A percentile compares a stretch with the other conserved stretches of the same genome.
These are phyloP conservation scores for Trachymyrmex septentrionalis DNA, from an alignment of 1,140 invertebrate genomes.

Conservation along the genomic window DNA sequence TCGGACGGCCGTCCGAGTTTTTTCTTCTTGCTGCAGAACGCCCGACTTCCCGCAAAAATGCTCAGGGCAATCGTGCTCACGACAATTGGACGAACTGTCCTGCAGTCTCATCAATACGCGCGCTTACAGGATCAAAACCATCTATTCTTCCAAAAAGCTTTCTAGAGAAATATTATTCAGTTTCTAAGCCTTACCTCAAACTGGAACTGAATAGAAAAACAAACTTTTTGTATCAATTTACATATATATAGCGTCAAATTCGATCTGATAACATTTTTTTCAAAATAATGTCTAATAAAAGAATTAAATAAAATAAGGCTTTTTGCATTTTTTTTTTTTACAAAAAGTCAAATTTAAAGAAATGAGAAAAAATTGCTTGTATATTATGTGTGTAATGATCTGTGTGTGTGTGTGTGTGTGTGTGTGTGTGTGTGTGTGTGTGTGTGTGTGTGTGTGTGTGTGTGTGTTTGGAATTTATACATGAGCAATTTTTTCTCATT, in stretches of 20 bases:
- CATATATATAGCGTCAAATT: neutral
- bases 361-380: too few species aligned
- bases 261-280: neutral
- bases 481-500: too few species aligned
- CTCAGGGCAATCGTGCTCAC: conserved; percentile 31
- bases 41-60: conserved; percentile 66
- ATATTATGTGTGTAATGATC: too few species aligned
- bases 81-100: conserved; percentile 34
- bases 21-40: conserved; percentile 64
- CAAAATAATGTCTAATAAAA: neutral
- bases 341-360: too few species aligned
- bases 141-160: conserved; percentile 7
- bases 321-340: too few species aligned
- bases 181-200: neutral
- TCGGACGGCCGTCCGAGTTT: conserved; percentile 62
- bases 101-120: conserved; percentile 1
- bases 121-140: conserved; percentile 32
- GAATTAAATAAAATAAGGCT: conserved; percentile 9
- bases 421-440: too few species aligned
- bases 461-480: too few species aligned
- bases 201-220: neutral
- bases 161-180: neutral
- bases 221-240: neutral
- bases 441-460: too few species aligned
- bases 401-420: too few species aligned